Conservation (phyloP, 2,797 vertebrate species). For the Ptychobarbus kaznakovi region DNA sequence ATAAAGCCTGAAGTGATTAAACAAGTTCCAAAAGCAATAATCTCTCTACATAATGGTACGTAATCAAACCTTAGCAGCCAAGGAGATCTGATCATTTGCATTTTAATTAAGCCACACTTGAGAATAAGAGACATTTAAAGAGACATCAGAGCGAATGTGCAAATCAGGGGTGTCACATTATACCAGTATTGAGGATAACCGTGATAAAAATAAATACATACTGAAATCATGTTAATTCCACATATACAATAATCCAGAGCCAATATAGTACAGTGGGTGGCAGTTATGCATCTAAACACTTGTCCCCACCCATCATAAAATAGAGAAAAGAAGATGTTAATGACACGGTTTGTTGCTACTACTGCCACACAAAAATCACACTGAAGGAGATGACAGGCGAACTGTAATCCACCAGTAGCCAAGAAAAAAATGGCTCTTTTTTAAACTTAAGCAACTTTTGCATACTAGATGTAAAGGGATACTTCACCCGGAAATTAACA, state of each 20-base stretch:
- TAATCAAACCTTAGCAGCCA: background rate
- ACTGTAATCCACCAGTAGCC: background rate
- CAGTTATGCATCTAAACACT: background rate
- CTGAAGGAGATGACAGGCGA: background rate
- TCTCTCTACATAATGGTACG: background rate
- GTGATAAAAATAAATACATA: background rate
- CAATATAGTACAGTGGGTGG: background rate
- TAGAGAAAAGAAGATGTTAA: background rate
- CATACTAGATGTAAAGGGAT: background rate
- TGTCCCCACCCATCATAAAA: background rate
- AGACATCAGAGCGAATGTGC: background rate
- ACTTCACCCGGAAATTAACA: background rate
- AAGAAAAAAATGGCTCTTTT: background rate
- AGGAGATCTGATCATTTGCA: background rate
- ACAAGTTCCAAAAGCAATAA: constrained; percentile 2
- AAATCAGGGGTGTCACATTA: background rate
- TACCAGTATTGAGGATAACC: background rate
- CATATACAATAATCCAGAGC: background rate
- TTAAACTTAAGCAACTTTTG: background rate
- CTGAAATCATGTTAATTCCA: background rate
- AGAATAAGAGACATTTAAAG: background rate
- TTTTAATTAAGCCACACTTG: background rate
- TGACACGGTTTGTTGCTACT: background rate
- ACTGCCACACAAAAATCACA: background rate
- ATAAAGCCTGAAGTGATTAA: background rate